phyloP scores from a whole-genome alignment of 2,113 vertebrate species.

The Sisor rabdophorus region DNA sequence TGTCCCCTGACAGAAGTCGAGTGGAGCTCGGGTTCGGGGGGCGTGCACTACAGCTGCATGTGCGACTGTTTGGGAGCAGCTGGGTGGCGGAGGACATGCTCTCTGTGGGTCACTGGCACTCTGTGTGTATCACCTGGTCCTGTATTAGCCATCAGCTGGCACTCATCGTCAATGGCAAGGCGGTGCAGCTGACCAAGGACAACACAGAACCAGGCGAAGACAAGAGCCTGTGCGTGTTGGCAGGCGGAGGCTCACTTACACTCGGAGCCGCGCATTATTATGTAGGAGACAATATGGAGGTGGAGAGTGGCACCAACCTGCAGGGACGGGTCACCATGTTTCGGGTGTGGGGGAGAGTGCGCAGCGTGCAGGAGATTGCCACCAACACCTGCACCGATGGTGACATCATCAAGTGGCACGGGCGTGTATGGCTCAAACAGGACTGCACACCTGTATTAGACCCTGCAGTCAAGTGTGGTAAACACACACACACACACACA shows the following conservation, averaged over 20 bases:
- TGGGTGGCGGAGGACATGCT: slow-evolving; percentile 53
- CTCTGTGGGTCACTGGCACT: slow-evolving; percentile 64
- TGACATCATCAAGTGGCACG: slow-evolving; percentile 73
- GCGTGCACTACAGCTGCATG: slow-evolving; percentile 47
- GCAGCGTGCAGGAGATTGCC: slow-evolving; percentile 58
- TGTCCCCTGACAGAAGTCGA: slow-evolving; percentile 34
- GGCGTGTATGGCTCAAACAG: slow-evolving; percentile 65
- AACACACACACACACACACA: slow-evolving; percentile 47
- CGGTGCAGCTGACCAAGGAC: neutral
- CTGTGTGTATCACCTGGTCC: slow-evolving; percentile 74
- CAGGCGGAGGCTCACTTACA: slow-evolving; percentile 68
- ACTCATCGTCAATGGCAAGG: slow-evolving; percentile 65
- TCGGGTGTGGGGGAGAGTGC: slow-evolving; percentile 74
- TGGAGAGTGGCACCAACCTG: slow-evolving; percentile 39
- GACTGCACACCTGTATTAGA: slow-evolving; percentile 47
- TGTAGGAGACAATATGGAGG: neutral
- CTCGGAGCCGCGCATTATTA: slow-evolving; percentile 69
- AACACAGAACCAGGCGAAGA: neutral
- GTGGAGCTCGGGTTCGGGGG: slow-evolving; percentile 70
- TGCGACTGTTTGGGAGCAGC: slow-evolving; percentile 70
- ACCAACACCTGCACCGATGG: slow-evolving; percentile 66
- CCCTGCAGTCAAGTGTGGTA: slow-evolving; percentile 73
- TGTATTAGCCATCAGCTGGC: slow-evolving; percentile 48
- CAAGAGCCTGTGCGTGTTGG: slow-evolving; percentile 41
- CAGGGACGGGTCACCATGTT: slow-evolving; percentile 72